phyloP scores from a whole-genome alignment of 2,113 vertebrate species.

The Pundamilia nyererei region DNA sequence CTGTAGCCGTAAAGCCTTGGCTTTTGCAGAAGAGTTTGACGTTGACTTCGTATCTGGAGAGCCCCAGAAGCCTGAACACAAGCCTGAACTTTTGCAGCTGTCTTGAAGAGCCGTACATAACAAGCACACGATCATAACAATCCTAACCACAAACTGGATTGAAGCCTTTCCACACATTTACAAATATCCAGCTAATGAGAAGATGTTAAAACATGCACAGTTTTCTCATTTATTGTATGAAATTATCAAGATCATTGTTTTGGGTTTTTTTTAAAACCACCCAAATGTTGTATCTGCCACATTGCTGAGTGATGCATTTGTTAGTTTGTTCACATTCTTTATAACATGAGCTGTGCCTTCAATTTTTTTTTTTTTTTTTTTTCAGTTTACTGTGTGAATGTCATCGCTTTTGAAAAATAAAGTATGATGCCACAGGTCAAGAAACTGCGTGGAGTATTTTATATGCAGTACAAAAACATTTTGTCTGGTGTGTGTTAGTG shows the following conservation, averaged over 20 bases:
- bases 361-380: not conserved
- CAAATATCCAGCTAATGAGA: not conserved
- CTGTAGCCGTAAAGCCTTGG: slow-evolving; percentile 64
- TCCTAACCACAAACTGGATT: not conserved
- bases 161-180: not conserved
- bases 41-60: slow-evolving; percentile 50
- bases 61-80: not conserved
- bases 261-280: not conserved
- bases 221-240: not conserved
- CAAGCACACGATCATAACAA: not conserved
- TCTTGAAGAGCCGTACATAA: not conserved
- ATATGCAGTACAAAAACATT: not conserved
- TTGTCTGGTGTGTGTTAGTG: not conserved
- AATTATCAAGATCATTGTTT: not conserved
- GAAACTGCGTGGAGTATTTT: not conserved
- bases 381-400: not conserved
- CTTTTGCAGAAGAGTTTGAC: slow-evolving; percentile 69
- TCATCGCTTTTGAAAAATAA: not conserved
- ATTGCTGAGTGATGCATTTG: slow-evolving; percentile 9
- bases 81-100: slow-evolving; percentile 5
- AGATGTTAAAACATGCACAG: not conserved
- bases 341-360: not conserved
- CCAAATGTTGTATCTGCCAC: not conserved
- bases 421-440: not conserved
- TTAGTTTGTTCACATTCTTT: not conserved